Base-by-base conservation (phyloP, 2,797 vertebrate species). In the Discoglossus pictus region DNA sequence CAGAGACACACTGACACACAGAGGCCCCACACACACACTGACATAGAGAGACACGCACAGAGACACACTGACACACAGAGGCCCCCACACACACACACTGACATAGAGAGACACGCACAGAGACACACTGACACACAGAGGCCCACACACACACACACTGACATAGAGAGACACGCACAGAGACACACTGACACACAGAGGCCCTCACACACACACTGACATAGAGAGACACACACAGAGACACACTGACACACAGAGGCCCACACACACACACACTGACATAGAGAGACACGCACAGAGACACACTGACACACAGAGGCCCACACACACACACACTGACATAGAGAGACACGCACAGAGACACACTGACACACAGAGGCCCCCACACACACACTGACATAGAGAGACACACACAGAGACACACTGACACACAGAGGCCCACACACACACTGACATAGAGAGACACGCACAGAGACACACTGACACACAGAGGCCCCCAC, bases 281-380 rank as follows among this genome's bases (percentile, higher is more conserved):
- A 7, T 53, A 64, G 21, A 53, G 47, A 42, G 35, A 17, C 47
- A 21, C 52, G 50, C 31, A 52, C 42, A 16, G 25, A 9, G n/a
- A 17, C 21, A 21, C 3, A 11, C 17, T n/a, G n/a, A n/a, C 58
- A 60, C 31, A 15, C 44, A 62, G 3, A n/a, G n/a, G n/a, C n/a
- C n/a, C n/a, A n/a, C n/a, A n/a, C n/a, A n/a, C n/a, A n/a, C n/a
- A n/a, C n/a, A n/a, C n/a, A n/a, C n/a, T n/a, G n/a, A n/a, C n/a
- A n/a, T n/a, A n/a, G n/a, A n/a, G n/a, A n/a, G n/a, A n/a, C n/a
- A n/a, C n/a, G n/a, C n/a, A n/a, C n/a, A n/a, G n/a, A n/a, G n/a
- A n/a, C n/a, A n/a, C n/a, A n/a, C n/a, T n/a, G n/a, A n/a, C n/a
- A n/a, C n/a, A n/a, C 16, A n/a, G 23, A 20, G 4, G 7, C 27